Evolutionary conservation across 2,888 invertebrate species (phyloP).

Genomic region (Theodoxus fluviatilis): DNA sequence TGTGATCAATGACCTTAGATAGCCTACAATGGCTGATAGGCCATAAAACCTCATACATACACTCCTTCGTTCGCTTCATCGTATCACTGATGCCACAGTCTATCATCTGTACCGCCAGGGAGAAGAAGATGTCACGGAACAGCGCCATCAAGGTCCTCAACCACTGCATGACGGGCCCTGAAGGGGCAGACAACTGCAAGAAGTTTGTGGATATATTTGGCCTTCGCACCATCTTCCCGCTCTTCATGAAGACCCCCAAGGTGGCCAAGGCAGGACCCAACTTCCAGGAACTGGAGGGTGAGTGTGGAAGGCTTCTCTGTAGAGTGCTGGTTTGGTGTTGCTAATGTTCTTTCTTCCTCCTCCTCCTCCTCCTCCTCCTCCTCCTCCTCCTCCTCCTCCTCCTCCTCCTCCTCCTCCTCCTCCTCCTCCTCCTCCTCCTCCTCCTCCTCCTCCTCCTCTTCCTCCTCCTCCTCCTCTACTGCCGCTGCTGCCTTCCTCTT

Average conservation of each 20-base stretch:
- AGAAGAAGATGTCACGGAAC: conserved; percentile 86
- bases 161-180: conserved; percentile 92
- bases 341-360: neutral
- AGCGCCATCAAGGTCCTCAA: conserved; percentile 97
- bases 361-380: too few relatives aligned
- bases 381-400: neutral
- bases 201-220: conserved; percentile 97
- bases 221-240: conserved; percentile 92
- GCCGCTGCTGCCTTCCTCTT: too few relatives aligned
- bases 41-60: too few relatives aligned
- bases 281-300: conserved; percentile 87
- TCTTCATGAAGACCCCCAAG: conserved; percentile 98
- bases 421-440: too few relatives aligned
- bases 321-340: neutral
- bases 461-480: too few relatives aligned
- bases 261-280: conserved; percentile 67
- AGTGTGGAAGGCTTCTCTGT: neutral
- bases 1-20: too few relatives aligned
- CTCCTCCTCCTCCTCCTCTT: too few relatives aligned
- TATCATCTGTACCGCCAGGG: conserved; percentile 69
- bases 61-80: neutral
- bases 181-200: conserved; percentile 89
- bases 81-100: neutral
- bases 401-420: too few relatives aligned
- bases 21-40: too few relatives aligned